Percentiles rank a stretch among this genome's conserved stretches.
These are phyloP conservation scores for Carettochelys insculpta DNA, from an alignment of 2,113 vertebrate species.

Conservation along the genomic window DNA sequence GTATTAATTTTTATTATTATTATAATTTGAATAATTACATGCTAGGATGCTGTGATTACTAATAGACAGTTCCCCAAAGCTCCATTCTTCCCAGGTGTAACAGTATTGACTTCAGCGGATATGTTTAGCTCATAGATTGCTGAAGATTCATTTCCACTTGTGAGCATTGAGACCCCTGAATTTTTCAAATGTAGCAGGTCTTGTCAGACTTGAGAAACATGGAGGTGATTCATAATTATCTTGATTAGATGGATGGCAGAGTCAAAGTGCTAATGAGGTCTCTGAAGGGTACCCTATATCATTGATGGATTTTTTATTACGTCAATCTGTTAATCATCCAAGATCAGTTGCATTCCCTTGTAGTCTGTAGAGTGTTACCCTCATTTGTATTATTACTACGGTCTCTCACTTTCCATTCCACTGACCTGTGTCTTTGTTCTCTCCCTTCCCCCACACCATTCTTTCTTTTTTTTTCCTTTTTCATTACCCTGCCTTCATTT, in stretches of 20 bases:
- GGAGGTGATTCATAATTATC: background rate
- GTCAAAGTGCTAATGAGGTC: background rate
- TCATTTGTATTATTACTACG: background rate
- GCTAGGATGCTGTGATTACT: background rate
- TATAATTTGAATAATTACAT: background rate
- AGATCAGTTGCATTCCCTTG: background rate
- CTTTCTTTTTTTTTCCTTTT: background rate
- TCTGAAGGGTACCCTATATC: background rate
- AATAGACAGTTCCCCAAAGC: background rate
- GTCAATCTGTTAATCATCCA: background rate
- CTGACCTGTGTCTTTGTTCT: background rate
- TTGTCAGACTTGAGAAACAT: background rate
- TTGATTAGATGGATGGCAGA: background rate
- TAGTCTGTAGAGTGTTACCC: too few relatives aligned
- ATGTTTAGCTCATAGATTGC: background rate
- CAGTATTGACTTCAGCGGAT: background rate
- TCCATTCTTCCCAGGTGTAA: background rate
- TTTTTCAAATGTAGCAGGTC: background rate
- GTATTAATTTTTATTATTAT: background rate
- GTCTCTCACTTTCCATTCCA: background rate
- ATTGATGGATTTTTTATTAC: background rate
- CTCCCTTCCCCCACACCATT: background rate
- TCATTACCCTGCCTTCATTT: background rate
- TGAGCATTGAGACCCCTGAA: background rate
- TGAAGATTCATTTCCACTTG: background rate